Evolutionary conservation across 2,888 invertebrate genomes (phyloP), one percentile per base, ranked within the genome.

Genomic region (Drosophila macrospina): DNA sequence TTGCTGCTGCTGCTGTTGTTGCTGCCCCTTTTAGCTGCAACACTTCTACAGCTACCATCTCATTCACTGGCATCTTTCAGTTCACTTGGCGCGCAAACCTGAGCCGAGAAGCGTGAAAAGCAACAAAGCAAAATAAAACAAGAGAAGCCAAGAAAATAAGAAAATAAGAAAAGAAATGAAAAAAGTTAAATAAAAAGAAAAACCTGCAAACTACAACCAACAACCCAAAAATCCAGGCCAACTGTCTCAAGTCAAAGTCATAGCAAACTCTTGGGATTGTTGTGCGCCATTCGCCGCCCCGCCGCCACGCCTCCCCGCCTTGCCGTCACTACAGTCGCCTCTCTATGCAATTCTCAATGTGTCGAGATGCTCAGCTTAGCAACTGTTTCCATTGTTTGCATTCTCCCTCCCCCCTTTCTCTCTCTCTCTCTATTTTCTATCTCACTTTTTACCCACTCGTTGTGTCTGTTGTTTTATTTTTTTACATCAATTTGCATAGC

Each of bases 81-180:
- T 66, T 63, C 64, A 70, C 48, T 74, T 60, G 74, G 69, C 73
- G 69, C 63, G 59, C 55, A 30, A 51, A 69, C 36, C 61, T 50
- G 56, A 69, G 60, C 52, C 64, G 64, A 74, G 62, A 55, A 70
- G 74, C 72, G 76, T 74, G 72, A 74, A 74, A 70, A 74, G 75
- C 61, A 59, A 52, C 52, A 57, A 65, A 69, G 60, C 60, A 61
- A 50, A 57, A 54, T 28, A 69, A 36, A 60, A 69, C 45, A 51
- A 59, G 30, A 52, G 44, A 39, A 37, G 20, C 10, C 34, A 42
- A 39, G 13, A 13, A 44, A 20, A 51, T 24, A 45, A 26, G 44
- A 44, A 39, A 26, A 54, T 10, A 44, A 4, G 30, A n/a, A 6
- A 15, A n/a, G 4, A 16, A 28, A 41, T 10, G 4, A 15, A 32